phyloP scores from a whole-genome alignment of 1,140 invertebrate genomes.

The Macrosteles quadrilineatus region DNA sequence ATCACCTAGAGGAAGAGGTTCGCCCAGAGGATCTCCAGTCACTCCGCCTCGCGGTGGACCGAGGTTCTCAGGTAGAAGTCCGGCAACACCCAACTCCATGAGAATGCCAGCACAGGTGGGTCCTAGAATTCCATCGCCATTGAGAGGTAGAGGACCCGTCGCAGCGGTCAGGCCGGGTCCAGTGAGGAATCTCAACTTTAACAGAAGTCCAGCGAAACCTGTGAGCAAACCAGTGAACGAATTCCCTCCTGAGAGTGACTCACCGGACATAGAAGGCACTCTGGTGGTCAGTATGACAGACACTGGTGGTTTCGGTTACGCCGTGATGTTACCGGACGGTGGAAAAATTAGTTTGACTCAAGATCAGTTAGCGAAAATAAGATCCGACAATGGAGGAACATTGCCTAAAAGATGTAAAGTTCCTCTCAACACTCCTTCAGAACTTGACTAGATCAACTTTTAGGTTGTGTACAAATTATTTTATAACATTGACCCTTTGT shows the following conservation, averaged over 20 bases:
- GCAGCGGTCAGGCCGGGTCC: background rate
- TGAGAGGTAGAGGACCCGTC: background rate
- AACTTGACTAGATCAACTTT: too few species aligned
- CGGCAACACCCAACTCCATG: background rate
- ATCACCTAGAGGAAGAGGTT: background rate
- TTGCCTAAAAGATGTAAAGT: conserved; percentile 21
- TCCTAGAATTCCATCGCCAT: background rate
- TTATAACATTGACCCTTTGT: too few species aligned
- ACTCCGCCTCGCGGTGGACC: background rate
- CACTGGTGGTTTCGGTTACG: conserved; percentile 25
- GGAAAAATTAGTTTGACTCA: conserved; percentile 24
- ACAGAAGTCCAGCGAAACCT: conserved; percentile 8
- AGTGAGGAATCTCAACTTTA: conserved; percentile 15
- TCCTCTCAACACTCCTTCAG: background rate
- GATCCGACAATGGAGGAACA: conserved; percentile 21
- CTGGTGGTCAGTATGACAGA: conserved; percentile 13
- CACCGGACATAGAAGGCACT: conserved; percentile 17
- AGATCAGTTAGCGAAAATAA: conserved; percentile 20
- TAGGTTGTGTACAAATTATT: too few species aligned
- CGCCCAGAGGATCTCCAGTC: background rate
- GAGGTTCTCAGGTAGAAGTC: conserved; percentile 2
- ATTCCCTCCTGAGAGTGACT: background rate
- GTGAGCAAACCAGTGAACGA: background rate
- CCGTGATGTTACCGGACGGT: conserved; percentile 10
- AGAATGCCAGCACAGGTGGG: background rate